Evolutionary conservation across 2,888 invertebrate genomes (phyloP).

Genomic region (Arge pagana): DNA sequence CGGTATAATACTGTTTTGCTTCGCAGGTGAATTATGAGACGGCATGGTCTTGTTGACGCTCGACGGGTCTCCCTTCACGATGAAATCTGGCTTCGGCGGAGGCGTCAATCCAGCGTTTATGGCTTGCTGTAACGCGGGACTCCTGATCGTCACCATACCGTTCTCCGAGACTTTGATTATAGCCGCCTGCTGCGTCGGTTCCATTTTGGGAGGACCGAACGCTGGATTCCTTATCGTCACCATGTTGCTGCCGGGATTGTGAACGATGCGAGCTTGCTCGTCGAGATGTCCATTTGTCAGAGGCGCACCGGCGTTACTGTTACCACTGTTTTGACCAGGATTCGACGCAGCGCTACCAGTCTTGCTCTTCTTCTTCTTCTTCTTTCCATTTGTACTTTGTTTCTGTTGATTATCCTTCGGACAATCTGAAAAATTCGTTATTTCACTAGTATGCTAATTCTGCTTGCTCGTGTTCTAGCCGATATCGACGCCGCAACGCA

Average conservation of each 20-base stretch:
- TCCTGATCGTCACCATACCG: conserved; percentile 84
- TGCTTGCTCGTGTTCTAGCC: too few species aligned
- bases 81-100: conserved; percentile 53
- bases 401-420: conserved; percentile 36
- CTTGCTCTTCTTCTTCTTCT: conserved; percentile 62
- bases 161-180: conserved; percentile 71
- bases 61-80: conserved; percentile 49
- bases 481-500: too few species aligned
- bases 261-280: conserved; percentile 57
- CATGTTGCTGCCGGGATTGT: conserved; percentile 65
- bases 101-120: conserved; percentile 55
- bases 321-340: conserved; percentile 35
- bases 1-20: conserved; percentile 44
- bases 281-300: conserved; percentile 38
- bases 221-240: conserved; percentile 80
- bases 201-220: conserved; percentile 66
- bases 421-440: conserved; percentile 35
- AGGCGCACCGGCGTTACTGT: conserved; percentile 26
- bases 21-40: conserved; percentile 23
- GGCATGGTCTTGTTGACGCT: conserved; percentile 26
- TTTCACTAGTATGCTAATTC: too few species aligned
- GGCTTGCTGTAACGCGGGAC: conserved; percentile 67
- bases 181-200: conserved; percentile 63
- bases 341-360: conserved; percentile 20
- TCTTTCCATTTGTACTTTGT: conserved; percentile 58